These are phyloP conservation scores for Saccopteryx leptura DNA, from an alignment of 2,113 vertebrate species.

Conservation along the genomic window DNA sequence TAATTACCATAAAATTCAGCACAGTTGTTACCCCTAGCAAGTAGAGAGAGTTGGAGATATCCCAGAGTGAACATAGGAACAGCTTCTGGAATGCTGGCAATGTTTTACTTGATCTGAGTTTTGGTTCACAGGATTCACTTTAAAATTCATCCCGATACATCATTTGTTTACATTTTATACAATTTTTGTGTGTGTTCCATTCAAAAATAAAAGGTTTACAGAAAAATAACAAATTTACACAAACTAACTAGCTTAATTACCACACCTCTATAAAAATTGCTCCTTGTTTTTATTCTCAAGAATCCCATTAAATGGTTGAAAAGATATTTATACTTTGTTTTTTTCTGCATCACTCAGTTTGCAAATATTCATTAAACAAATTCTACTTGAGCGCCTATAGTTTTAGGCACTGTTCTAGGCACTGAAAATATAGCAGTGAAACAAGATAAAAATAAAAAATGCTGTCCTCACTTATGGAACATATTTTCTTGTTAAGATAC, in stretches of 20 bases:
- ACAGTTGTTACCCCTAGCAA: neutral
- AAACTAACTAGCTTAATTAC: conserved; percentile 9
- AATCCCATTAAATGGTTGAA: neutral
- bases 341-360: neutral
- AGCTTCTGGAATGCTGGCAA: conserved; percentile 5
- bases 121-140: neutral
- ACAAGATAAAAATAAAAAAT: neutral
- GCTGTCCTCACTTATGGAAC: neutral
- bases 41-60: neutral
- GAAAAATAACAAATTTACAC: neutral
- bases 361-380: conserved; percentile 21
- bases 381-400: neutral
- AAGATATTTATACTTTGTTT: neutral
- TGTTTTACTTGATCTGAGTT: neutral
- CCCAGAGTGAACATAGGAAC: neutral
- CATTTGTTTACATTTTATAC: neutral
- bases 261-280: neutral
- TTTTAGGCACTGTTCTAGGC: neutral
- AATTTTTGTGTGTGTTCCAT: neutral
- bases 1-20: conserved; percentile 23
- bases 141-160: neutral
- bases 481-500: conserved; percentile 21
- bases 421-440: neutral
- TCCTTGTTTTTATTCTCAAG: neutral
- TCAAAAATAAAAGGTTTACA: neutral